Evolutionary conservation across 2,797 vertebrate species (phyloP).

Genomic region (Parauchenoglanis punctatus): DNA sequence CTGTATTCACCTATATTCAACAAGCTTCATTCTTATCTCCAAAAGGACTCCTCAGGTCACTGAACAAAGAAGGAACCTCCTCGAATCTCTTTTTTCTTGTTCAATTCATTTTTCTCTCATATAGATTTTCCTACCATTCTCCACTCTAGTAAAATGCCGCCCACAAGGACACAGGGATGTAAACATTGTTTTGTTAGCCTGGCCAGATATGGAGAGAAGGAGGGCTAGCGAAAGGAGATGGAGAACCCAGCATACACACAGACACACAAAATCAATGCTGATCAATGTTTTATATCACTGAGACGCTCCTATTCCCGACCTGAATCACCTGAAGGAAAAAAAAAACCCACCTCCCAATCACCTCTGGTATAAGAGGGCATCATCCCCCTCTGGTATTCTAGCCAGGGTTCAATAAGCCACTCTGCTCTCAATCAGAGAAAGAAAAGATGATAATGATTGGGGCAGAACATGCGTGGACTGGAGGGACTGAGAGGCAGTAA

Average conservation of each 20-base stretch:
- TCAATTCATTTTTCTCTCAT: constrained; percentile 53
- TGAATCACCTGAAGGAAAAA: constrained; percentile 37
- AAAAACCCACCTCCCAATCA: constrained; percentile 53
- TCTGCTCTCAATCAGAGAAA: constrained; percentile 55
- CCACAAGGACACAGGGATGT: constrained; percentile 57
- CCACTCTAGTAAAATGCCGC: constrained; percentile 57
- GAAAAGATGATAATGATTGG: constrained; percentile 53
- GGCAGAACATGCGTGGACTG: constrained; percentile 27
- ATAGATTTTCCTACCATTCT: constrained; percentile 57
- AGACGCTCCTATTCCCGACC: constrained; percentile 54
- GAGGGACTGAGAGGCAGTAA: constrained; percentile 18
- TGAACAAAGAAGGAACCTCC: constrained; percentile 37
- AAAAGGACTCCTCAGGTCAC: constrained; percentile 30
- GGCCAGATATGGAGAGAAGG: constrained; percentile 31
- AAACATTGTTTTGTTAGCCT: constrained; percentile 55
- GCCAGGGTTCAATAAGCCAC: constrained; percentile 51
- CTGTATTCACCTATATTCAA: background rate
- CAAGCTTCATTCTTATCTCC: constrained; percentile 9
- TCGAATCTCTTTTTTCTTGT: constrained; percentile 41
- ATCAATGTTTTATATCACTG: constrained; percentile 66
- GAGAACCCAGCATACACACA: constrained; percentile 48
- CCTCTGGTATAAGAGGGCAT: constrained; percentile 49
- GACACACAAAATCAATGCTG: constrained; percentile 65
- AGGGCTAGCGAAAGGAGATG: constrained; percentile 46
- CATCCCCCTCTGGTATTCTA: constrained; percentile 42